A percentile compares a stretch with the other conserved stretches of the same genome.
Evolutionary conservation across 2,113 vertebrate species (phyloP).

Genomic region (Saimiri boliviensis): DNA sequence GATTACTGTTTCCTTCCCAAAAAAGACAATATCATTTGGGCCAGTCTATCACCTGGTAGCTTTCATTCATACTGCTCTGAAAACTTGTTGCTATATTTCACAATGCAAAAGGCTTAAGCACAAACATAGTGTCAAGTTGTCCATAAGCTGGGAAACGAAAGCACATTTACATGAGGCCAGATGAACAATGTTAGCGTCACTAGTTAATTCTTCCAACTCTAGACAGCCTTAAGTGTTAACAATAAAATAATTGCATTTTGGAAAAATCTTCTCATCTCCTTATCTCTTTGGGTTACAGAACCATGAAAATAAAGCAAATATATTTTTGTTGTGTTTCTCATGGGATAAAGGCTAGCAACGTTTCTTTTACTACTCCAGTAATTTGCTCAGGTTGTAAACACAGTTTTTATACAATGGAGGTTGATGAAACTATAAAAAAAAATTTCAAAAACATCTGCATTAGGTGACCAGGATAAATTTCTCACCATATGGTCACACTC

Average conservation of each 20-base stretch:
- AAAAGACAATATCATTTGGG: neutral
- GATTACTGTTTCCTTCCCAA: neutral
- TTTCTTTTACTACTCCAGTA: neutral
- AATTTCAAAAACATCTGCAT: neutral
- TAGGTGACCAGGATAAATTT: neutral
- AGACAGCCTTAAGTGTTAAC: neutral
- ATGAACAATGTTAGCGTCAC: neutral
- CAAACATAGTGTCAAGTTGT: neutral
- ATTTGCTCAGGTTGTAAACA: neutral
- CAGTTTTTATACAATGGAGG: neutral
- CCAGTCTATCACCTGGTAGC: neutral
- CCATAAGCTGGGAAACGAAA: neutral
- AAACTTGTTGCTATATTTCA: neutral
- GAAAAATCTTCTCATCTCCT: neutral
- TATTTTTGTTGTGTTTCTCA: neutral
- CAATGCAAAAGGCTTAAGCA: neutral
- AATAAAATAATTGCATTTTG: neutral
- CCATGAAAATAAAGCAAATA: neutral
- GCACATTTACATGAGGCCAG: rapidly evolving
- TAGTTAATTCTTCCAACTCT: neutral
- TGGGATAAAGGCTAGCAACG: neutral
- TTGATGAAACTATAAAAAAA: neutral
- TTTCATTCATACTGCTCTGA: neutral
- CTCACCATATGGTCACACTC: neutral
- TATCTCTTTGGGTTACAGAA: neutral